Evolutionary conservation across 2,113 vertebrate genomes (phyloP).

Genomic region (Anhinga anhinga): DNA sequence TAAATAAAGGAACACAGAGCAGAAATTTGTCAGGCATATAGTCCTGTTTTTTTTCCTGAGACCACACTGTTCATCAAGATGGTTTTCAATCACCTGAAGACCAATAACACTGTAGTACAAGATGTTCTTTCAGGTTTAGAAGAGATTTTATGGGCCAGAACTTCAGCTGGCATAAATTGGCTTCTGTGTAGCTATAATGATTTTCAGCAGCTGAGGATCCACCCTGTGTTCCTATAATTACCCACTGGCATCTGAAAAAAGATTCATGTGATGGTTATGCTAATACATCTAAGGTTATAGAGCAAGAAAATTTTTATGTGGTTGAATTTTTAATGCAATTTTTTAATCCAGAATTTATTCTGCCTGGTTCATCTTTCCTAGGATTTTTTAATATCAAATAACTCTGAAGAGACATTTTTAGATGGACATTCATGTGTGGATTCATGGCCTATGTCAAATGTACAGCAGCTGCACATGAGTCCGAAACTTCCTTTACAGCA

Average conservation of each 20-base stretch:
- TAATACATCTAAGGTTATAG: slow-evolving; percentile 14
- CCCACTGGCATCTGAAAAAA: slow-evolving; percentile 8
- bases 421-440: neutral
- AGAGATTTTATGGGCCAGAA: slow-evolving; percentile 55
- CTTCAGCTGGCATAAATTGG: slow-evolving; percentile 37
- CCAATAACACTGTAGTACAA: slow-evolving; percentile 9
- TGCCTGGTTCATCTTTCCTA: neutral
- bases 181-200: neutral
- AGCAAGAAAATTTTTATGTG: slow-evolving; percentile 6
- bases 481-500: neutral
- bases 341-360: slow-evolving; percentile 36
- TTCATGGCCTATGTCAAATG: neutral
- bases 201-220: slow-evolving; percentile 46
- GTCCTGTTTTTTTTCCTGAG: neutral
- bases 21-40: neutral
- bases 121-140: slow-evolving; percentile 43
- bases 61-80: neutral
- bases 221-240: slow-evolving; percentile 34
- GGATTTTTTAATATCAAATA: neutral
- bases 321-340: slow-evolving; percentile 11
- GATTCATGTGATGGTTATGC: neutral
- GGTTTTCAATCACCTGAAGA: slow-evolving; percentile 46
- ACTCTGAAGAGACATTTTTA: slow-evolving; percentile 10
- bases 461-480: neutral
- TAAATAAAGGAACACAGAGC: neutral